These are phyloP conservation scores for Myotis yumanensis DNA, from an alignment of 2,113 vertebrate genomes.

Conservation along the genomic window DNA sequence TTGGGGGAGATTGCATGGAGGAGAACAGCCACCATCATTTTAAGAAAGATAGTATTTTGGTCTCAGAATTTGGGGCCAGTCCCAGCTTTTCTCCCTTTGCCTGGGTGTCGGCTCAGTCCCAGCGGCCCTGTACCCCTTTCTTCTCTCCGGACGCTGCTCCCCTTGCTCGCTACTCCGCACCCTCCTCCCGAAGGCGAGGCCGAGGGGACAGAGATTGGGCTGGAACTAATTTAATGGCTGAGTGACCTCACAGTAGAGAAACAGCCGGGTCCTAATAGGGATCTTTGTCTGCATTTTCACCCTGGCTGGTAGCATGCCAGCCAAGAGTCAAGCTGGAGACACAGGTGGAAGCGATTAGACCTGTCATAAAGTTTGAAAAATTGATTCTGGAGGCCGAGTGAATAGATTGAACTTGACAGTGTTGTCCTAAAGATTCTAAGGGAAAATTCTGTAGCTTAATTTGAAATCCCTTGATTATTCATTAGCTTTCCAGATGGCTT, in stretches of 20 bases:
- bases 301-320: constrained; percentile 91
- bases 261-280: constrained; percentile 92
- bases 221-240: constrained; percentile 99
- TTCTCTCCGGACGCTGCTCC: neutral
- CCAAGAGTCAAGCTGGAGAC: constrained; percentile 89
- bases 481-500: constrained; percentile 93
- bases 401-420: constrained; percentile 97
- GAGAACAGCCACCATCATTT: neutral
- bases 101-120: rapidly evolving
- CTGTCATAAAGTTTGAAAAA: constrained; percentile 99
- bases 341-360: constrained; percentile 98
- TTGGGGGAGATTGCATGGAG: neutral
- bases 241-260: constrained; percentile 93
- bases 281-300: constrained; percentile 94
- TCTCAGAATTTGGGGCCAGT: neutral
- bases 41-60: neutral
- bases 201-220: constrained; percentile 83
- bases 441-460: constrained; percentile 88
- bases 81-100: neutral
- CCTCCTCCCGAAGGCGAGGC: constrained; percentile 66
- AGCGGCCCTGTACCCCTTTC: neutral
- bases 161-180: neutral
- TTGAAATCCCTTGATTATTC: constrained; percentile 91
- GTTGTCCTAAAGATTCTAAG: constrained; percentile 96
- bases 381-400: constrained; percentile 90